Percentiles rank a stretch among this genome's conserved stretches.
These are phyloP conservation scores for Atherix ibis DNA, from an alignment of 2,888 invertebrate species.

Conservation along the genomic window DNA sequence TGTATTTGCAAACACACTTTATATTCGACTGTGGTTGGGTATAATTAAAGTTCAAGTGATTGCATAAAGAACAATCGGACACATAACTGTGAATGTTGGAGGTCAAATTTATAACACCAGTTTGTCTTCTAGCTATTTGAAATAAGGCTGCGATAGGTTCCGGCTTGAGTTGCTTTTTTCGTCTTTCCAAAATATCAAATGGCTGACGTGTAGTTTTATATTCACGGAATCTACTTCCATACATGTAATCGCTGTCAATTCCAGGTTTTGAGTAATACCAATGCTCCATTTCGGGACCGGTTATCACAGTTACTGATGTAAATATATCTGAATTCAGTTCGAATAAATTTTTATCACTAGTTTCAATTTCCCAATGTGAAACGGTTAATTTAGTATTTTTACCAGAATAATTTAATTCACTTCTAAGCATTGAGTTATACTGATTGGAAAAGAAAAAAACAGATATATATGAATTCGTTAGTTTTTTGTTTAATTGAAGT, in stretches of 20 bases:
- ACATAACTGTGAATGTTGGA: too few relatives aligned
- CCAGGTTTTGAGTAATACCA: conserved; percentile 5
- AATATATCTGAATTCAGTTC: conserved; percentile 3
- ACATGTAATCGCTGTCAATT: neutral
- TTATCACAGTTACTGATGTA: conserved; percentile 2
- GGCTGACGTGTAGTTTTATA: neutral
- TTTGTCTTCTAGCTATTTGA: neutral
- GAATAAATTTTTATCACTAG: conserved; percentile 1
- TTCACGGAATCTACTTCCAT: conserved; percentile 2
- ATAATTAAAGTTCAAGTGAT: too few relatives aligned
- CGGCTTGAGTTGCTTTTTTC: conserved; percentile 1
- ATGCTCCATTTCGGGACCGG: conserved; percentile 4
- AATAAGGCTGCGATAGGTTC: too few relatives aligned
- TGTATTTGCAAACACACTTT: too few relatives aligned
- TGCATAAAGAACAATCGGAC: too few relatives aligned
- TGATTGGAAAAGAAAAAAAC: neutral
- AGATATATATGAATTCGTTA: neutral
- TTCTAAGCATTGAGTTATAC: conserved; percentile 3
- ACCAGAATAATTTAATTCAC: neutral
- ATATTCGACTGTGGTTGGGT: too few relatives aligned
- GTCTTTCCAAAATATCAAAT: conserved; percentile 1
- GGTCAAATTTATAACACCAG: neutral
- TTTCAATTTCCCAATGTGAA: conserved; percentile 4
- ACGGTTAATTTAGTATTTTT: conserved; percentile 1
- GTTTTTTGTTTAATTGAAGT: neutral